Base-by-base conservation (phyloP, 1,140 invertebrate species). In the Pseudomyrmex cubaensis region DNA sequence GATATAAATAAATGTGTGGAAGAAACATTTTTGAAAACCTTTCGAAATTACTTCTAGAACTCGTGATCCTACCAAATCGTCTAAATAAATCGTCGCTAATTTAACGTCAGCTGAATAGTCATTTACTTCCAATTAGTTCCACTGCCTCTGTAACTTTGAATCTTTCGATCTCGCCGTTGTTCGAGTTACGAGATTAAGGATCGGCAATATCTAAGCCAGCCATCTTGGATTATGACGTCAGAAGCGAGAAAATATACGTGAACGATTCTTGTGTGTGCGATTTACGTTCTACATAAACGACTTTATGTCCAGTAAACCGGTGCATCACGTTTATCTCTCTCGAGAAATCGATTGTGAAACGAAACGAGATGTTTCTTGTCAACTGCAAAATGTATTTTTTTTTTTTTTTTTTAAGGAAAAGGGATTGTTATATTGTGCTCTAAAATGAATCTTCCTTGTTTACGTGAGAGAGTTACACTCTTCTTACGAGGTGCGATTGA, bases 181-280 rank as follows among this genome's bases (percentile, higher is more conserved):
- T 72, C 76, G 54, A 61, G 76, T 80, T 72, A 80, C 35, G 20
- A 80, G 76, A 80, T 80, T 80, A 80, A 72, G 76, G 54, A 20
- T 59, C 66, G 54, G 54, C 56, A 59, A 78, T 78, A 78, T 52
- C 76, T 78, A 50, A 48, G 20, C 54, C 76, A 80, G 46, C 76
- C 76, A 80, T 80, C 66, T 80, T 80, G 76, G 54, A 48, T 70
- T 72, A 59, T 80, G 76, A 80, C 66, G 76, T 80, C 76, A 80
- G 76, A 80, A 72, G 76, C 76, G 76, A 22, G 56, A 46, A 70
- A 70, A 80, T 72, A 80, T 80, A 70, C 52, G 52, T 12, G 64
- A 62, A 61, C 44, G 66, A 80, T 72, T 80, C 76, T 80, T 72
- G 5, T 35, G 35, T 35, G 35, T 35, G 76, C 76, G 76, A 80